Evolutionary conservation across 1,140 invertebrate genomes (phyloP).

Genomic region (Octopus sinensis): DNA sequence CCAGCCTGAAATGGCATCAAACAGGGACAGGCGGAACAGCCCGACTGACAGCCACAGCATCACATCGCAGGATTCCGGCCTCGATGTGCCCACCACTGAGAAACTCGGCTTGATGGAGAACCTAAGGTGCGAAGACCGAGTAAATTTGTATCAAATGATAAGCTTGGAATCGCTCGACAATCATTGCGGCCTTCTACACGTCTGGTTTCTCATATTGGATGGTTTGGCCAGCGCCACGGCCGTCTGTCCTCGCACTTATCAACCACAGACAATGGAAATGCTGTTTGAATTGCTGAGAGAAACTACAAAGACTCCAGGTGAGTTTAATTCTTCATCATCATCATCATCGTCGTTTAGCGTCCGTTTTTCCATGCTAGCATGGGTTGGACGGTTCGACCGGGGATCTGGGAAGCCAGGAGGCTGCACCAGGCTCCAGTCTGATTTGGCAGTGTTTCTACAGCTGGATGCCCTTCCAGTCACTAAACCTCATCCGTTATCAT

Average conservation of each 20-base stretch:
- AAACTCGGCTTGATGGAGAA: not conserved
- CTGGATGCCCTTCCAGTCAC: too few species aligned
- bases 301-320: conserved; percentile 68
- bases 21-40: not conserved
- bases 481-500: too few species aligned
- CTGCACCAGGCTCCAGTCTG: too few species aligned
- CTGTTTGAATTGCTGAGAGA: conserved; percentile 79
- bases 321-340: not conserved
- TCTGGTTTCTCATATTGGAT: conserved; percentile 88
- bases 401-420: too few species aligned
- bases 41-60: conserved; percentile 34
- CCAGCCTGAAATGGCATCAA: not conserved
- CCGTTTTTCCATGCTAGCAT: too few species aligned
- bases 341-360: too few species aligned
- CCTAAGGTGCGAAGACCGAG: not conserved
- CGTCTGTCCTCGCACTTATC: conserved; percentile 77
- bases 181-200: conserved; percentile 79
- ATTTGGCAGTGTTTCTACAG: too few species aligned
- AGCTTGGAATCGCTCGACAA: conserved; percentile 66
- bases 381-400: too few species aligned
- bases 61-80: conserved; percentile 41
- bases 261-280: conserved; percentile 80
- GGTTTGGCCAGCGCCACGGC: conserved; percentile 76
- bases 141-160: conserved; percentile 3
- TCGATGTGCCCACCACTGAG: conserved; percentile 17